Evolutionary conservation across 2,888 invertebrate species (phyloP).

Genomic region (Patella depressa): DNA sequence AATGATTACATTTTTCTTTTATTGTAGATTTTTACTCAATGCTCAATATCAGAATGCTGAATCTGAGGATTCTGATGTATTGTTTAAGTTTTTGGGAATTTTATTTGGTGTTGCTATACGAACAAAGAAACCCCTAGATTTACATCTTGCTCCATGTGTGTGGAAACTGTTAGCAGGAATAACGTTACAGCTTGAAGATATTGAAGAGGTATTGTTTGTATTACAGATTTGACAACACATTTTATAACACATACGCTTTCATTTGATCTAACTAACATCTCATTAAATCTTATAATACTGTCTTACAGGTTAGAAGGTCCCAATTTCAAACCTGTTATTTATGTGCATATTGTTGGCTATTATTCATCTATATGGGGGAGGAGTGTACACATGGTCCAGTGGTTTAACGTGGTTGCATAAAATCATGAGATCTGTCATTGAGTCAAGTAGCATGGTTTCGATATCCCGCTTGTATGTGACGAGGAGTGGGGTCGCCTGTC

Average conservation of each 20-base stretch:
- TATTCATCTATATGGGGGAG: no score
- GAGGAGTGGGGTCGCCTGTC: no score
- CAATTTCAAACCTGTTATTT: no score
- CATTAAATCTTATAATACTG: neutral
- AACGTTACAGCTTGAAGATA: constrained; percentile 76
- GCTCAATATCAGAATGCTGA: constrained; percentile 72
- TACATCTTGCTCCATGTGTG: constrained; percentile 76
- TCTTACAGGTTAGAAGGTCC: neutral
- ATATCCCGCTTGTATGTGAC: no score
- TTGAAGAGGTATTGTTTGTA: constrained; percentile 74
- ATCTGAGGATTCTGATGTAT: constrained; percentile 74
- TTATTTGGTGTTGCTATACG: constrained; percentile 78
- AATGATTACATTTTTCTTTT: constrained; percentile 6
- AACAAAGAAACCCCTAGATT: constrained; percentile 79
- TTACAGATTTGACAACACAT: neutral
- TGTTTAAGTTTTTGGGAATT: constrained; percentile 78
- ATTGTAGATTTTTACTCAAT: constrained; percentile 75
- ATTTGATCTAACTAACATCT: neutral
- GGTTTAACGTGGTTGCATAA: no score
- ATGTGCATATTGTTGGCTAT: no score
- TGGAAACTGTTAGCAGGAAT: constrained; percentile 79
- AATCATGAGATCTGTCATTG: no score
- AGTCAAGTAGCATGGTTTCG: no score
- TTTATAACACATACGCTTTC: no score
- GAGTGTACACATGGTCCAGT: no score